Base-by-base conservation (phyloP, 2,113 vertebrate genomes). In the Microcebus jonahi region DNA sequence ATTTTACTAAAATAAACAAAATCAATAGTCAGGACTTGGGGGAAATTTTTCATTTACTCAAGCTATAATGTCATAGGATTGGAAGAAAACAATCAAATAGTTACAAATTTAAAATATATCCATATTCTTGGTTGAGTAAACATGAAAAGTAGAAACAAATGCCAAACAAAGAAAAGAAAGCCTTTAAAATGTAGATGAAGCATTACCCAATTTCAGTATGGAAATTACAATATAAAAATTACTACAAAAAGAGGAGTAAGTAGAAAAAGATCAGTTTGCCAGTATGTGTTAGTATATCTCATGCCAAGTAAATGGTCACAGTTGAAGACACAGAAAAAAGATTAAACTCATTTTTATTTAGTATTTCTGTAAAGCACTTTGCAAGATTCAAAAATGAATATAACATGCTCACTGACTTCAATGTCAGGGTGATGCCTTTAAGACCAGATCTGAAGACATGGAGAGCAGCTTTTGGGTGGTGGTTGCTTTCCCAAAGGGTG, bases 141-240 rank as follows among this genome's bases (percentile, higher is more conserved):
- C 21, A 29, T 68, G 34, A 94, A 87, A 90, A 29, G 18, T 82
- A 3, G 27, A 90, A 71, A 73, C 31, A 63, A 86, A 90, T 50
- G 50, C 45, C 61, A 83, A 55, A 63, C 36, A 57, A 94, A 68
- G 75, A 4, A 67, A 85, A 81, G 6, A n/a, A 71, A 75, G 3
- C 34, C 75, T 83, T 39, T 11, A 48, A 76, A 79, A 70, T 10
- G 6, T 7, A 34, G 29, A 21, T 68, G 55, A 21, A 57, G 17
- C 4, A 70, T 70, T 21, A 67, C n/a, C n/a, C n/a, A 70, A 81
- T 31, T 75, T 95, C 29, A 76, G 3, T 68, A 63, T 85, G 65
- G 81, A 48, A 80, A 94, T 81, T 90, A 79, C 2, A 81, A 80
- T 25, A 90, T 68, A 91, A 87, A 67, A 86, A 57, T 45, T 84